These are phyloP conservation scores for Aspidiotus rigidus DNA, from an alignment of 2,888 invertebrate species.

Conservation along the genomic window DNA sequence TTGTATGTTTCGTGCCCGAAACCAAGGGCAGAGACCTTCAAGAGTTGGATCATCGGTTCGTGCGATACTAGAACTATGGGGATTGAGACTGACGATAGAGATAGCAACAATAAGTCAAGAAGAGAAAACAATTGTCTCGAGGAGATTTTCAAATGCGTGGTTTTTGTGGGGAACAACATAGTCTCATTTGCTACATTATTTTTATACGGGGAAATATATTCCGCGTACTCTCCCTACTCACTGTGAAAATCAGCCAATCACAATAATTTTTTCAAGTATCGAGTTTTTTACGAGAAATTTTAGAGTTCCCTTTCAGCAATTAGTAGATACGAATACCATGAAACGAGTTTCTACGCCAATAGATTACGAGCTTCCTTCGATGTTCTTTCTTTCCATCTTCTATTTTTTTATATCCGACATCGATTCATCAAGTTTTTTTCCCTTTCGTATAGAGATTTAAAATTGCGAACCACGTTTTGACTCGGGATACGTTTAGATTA, in stretches of 20 bases:
- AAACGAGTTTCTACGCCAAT: too few relatives aligned
- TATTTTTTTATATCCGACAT: not conserved
- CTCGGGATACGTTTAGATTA: too few relatives aligned
- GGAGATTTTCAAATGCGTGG: not conserved
- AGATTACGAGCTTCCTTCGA: not conserved
- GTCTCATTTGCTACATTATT: slow-evolving; percentile 10
- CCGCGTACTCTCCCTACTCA: too few relatives aligned
- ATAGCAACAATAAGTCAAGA: slow-evolving; percentile 5
- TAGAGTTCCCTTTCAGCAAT: too few relatives aligned
- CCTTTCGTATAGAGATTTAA: not conserved
- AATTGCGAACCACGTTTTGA: too few relatives aligned
- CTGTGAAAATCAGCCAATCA: too few relatives aligned
- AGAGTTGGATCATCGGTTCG: slow-evolving; percentile 68
- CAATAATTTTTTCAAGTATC: too few relatives aligned
- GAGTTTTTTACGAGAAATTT: too few relatives aligned
- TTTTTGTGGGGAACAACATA: slow-evolving; percentile 7
- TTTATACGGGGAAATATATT: too few relatives aligned
- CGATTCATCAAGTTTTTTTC: not conserved
- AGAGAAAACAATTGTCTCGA: not conserved
- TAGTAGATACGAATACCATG: too few relatives aligned
- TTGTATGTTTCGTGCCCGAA: slow-evolving; percentile 78
- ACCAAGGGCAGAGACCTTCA: slow-evolving; percentile 83
- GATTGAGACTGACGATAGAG: slow-evolving; percentile 5
- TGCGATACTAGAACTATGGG: slow-evolving; percentile 14
- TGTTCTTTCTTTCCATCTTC: not conserved